Evolutionary conservation across 2,888 invertebrate genomes (phyloP).

Genomic region (Lasioglossum figueresi): DNA sequence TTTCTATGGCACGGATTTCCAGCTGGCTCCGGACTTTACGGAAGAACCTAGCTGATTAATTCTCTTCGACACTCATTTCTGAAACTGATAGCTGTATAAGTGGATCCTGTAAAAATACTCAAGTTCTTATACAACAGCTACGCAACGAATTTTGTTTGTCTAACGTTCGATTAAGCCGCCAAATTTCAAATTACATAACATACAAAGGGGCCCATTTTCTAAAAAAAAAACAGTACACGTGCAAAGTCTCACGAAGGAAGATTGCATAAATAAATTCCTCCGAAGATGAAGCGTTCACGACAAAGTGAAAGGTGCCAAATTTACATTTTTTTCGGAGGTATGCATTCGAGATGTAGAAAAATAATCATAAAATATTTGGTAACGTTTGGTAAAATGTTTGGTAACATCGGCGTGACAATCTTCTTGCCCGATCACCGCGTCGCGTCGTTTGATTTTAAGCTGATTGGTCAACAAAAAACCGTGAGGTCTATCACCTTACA

Average conservation of each 20-base stretch:
- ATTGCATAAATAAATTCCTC: background rate
- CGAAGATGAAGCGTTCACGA: background rate
- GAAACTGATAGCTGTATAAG: too few relatives aligned
- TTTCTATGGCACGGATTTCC: background rate
- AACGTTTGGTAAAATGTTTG: background rate
- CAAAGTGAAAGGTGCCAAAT: constrained; percentile 1
- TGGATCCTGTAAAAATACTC: too few relatives aligned
- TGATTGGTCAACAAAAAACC: too few relatives aligned
- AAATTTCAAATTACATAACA: background rate
- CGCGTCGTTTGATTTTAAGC: background rate
- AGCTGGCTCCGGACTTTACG: background rate
- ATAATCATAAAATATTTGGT: background rate
- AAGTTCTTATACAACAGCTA: background rate
- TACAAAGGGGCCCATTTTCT: background rate
- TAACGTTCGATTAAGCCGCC: background rate
- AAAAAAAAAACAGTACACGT: background rate
- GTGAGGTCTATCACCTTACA: background rate
- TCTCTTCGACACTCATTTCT: too few relatives aligned
- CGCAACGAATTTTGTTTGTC: background rate
- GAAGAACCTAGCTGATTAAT: background rate
- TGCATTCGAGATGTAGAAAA: too few relatives aligned
- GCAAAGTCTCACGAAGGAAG: background rate
- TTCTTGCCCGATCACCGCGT: background rate
- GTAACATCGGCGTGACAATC: background rate
- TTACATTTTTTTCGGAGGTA: background rate